Conservation (phyloP, 2,888 invertebrate genomes). For the Conus canariensis region DNA sequence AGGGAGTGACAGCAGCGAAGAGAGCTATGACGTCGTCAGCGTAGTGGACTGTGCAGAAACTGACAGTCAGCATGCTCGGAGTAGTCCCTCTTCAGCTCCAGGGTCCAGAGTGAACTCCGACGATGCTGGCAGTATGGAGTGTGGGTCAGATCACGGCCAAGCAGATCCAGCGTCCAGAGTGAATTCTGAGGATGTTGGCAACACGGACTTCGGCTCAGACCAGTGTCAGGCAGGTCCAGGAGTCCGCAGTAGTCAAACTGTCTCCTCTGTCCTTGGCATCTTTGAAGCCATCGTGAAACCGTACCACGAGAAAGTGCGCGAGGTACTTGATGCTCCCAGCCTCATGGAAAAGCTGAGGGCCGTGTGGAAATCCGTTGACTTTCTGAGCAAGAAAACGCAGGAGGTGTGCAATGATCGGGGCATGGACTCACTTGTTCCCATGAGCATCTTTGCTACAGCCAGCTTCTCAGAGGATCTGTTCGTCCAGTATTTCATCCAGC, state of each 20-base stretch:
- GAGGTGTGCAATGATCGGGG: slow-evolving; percentile 12
- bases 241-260: slow-evolving; percentile 27
- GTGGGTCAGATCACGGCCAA: neutral
- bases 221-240: neutral
- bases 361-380: slow-evolving; percentile 17
- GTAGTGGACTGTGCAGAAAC: neutral
- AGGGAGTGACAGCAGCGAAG: neutral
- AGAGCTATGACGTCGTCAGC: neutral
- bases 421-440: slow-evolving; percentile 38
- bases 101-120: neutral
- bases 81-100: neutral
- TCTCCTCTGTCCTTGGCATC: slow-evolving; percentile 27
- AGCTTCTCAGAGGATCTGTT: slow-evolving; percentile 35
- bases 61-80: neutral
- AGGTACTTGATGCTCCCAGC: slow-evolving; percentile 11
- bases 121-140: neutral
- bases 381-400: slow-evolving; percentile 28
- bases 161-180: neutral
- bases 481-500: slow-evolving; percentile 35
- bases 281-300: slow-evolving; percentile 37
- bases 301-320: slow-evolving; percentile 22
- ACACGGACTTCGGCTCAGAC: neutral
- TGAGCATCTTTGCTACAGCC: slow-evolving; percentile 39
- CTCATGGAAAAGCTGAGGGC: slow-evolving; percentile 27
- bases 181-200: neutral